Conservation (phyloP, 2,113 vertebrate species). For the Pachypanchax playfairii region DNA sequence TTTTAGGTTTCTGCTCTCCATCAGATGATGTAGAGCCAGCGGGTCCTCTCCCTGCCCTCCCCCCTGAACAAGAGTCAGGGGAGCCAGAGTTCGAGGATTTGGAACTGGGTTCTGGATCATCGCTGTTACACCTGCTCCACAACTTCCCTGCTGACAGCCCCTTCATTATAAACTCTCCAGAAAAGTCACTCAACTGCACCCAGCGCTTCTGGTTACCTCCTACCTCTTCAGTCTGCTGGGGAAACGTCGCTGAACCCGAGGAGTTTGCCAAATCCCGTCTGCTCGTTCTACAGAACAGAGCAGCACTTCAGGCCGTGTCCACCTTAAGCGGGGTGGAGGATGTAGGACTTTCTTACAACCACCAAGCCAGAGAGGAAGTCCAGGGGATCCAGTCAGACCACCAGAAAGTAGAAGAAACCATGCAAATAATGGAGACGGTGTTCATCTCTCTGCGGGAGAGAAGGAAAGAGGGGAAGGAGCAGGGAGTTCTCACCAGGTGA, state of each 20-base stretch:
- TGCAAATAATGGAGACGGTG: constrained; percentile 76
- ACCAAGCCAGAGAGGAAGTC: constrained; percentile 74
- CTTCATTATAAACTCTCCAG: constrained; percentile 63
- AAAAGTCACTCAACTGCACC: constrained; percentile 73
- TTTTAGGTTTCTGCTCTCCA: constrained; percentile 52
- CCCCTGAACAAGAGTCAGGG: constrained; percentile 30
- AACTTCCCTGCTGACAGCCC: constrained; percentile 80
- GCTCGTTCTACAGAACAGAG: constrained; percentile 80
- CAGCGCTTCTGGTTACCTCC: constrained; percentile 80
- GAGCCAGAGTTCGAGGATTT: constrained; percentile 52
- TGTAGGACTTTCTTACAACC: constrained; percentile 66
- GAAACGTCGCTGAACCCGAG: constrained; percentile 71
- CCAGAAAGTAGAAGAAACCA: constrained; percentile 60
- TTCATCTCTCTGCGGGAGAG: constrained; percentile 77
- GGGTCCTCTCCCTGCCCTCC: constrained; percentile 9
- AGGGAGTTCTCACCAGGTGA: constrained; percentile 69
- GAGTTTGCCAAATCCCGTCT: constrained; percentile 79
- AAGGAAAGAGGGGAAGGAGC: constrained; percentile 71
- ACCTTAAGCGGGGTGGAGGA: constrained; percentile 75
- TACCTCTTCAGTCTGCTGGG: constrained; percentile 74
- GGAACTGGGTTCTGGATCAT: constrained; percentile 79
- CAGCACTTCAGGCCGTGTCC: constrained; percentile 74
- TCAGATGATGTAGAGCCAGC: constrained; percentile 28
- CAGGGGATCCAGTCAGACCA: constrained; percentile 75
- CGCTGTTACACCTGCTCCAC: constrained; percentile 72